phyloP scores from a whole-genome alignment of 2,113 vertebrate genomes.

The Odontophorus gujanensis region DNA sequence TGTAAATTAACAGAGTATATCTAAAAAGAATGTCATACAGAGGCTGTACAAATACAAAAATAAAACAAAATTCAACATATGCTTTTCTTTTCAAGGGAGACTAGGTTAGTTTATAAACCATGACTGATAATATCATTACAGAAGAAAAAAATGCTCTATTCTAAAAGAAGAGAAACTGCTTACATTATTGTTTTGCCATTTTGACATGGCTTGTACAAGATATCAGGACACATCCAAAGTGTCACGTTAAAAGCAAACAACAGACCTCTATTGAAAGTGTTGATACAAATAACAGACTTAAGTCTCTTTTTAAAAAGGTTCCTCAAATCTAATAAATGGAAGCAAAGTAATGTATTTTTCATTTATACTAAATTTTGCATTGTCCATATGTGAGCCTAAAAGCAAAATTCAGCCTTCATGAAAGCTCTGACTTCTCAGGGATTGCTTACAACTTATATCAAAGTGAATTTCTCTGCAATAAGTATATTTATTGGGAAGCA shows the following conservation, averaged over 20 bases:
- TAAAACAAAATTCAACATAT: background rate
- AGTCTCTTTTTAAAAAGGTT: constrained; percentile 12
- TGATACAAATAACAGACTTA: background rate
- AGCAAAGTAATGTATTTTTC: background rate
- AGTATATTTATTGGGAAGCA: background rate
- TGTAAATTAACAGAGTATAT: background rate
- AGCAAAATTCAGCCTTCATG: background rate
- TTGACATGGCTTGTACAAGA: rapidly evolving
- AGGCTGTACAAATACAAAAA: background rate
- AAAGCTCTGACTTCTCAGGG: background rate
- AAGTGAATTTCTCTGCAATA: background rate
- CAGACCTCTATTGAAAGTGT: background rate
- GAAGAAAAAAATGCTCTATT: background rate
- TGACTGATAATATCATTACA: background rate
- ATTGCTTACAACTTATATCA: background rate
- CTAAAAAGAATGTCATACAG: background rate
- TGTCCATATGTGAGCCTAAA: background rate
- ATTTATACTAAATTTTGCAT: background rate
- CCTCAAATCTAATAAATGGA: background rate
- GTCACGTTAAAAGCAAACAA: background rate
- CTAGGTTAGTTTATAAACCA: background rate
- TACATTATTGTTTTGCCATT: background rate
- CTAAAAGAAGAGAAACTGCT: background rate
- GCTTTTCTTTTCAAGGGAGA: background rate
- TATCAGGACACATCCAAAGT: background rate